Evolutionary conservation across 2,113 vertebrate genomes (phyloP).

Genomic region (Percina caprodes): DNA sequence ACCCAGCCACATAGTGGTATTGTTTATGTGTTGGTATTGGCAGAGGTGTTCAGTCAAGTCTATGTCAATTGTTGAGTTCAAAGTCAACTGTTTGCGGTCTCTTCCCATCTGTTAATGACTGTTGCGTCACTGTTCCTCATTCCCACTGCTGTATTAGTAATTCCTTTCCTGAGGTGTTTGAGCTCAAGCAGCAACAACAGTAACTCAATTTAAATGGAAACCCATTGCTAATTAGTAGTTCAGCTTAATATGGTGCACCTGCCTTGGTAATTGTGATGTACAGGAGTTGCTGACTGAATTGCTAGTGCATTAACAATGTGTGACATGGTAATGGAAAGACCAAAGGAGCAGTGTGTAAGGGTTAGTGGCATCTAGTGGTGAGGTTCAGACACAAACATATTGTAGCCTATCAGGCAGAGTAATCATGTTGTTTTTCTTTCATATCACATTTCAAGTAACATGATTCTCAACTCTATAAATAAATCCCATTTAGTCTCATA

Average conservation of each 20-base stretch:
- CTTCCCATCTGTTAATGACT: background rate
- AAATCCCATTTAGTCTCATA: constrained; percentile 10
- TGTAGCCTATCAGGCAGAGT: background rate
- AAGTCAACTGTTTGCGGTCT: background rate
- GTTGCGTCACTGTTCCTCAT: background rate
- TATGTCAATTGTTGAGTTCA: too few species aligned
- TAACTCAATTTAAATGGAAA: background rate
- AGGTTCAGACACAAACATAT: background rate
- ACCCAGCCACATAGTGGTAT: too few species aligned
- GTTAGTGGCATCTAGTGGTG: too few species aligned
- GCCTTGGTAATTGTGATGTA: background rate
- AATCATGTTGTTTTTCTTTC: background rate
- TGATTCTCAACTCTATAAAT: constrained; percentile 32
- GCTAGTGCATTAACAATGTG: too few species aligned
- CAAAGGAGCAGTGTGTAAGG: too few species aligned
- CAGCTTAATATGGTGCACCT: background rate
- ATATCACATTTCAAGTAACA: constrained; percentile 9
- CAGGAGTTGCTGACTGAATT: too few species aligned
- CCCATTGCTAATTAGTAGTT: background rate
- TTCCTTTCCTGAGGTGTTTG: background rate
- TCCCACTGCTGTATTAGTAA: background rate
- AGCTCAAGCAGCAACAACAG: background rate
- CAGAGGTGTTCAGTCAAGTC: background rate
- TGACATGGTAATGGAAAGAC: background rate
- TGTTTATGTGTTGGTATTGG: background rate